A percentile compares a stretch with the other conserved stretches of the same genome.
These are phyloP conservation scores for Erebia epiphron DNA, from an alignment of 2,888 invertebrate species.

Conservation along the genomic window DNA sequence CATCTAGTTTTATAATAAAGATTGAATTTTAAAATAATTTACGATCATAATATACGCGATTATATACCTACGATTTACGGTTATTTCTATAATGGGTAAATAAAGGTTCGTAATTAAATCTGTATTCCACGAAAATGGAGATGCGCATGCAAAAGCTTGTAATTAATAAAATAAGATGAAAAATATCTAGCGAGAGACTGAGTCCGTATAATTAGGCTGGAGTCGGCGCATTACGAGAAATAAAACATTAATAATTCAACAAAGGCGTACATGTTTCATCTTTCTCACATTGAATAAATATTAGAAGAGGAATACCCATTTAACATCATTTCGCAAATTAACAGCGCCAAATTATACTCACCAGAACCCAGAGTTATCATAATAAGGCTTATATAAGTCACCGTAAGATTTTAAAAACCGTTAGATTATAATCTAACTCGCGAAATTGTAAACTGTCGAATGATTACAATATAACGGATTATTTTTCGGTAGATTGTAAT, in stretches of 20 bases:
- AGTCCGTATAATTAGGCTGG: constrained; percentile 40
- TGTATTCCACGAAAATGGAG: neutral
- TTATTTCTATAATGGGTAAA: too few relatives aligned
- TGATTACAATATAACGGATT: too few relatives aligned
- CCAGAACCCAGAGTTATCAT: constrained; percentile 32
- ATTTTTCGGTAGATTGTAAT: too few relatives aligned
- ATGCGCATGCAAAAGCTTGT: neutral
- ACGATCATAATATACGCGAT: too few relatives aligned
- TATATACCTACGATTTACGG: too few relatives aligned
- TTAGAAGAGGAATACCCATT: constrained; percentile 58
- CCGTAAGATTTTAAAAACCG: too few relatives aligned
- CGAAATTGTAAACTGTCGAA: too few relatives aligned
- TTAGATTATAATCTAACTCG: too few relatives aligned
- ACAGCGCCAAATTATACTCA: constrained; percentile 53
- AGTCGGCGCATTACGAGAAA: constrained; percentile 53
- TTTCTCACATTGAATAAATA: constrained; percentile 66
- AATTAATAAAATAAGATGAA: constrained; percentile 2
- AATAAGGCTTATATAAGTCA: too few relatives aligned
- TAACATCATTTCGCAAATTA: constrained; percentile 64
- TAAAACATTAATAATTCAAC: constrained; percentile 76
- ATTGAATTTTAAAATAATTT: too few relatives aligned
- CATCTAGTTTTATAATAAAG: too few relatives aligned
- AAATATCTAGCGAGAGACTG: constrained; percentile 14
- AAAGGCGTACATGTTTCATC: constrained; percentile 67
- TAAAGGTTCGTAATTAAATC: neutral